Evolutionary conservation across 2,888 invertebrate genomes (phyloP).

Genomic region (Amblyjoppa fuscipennis): DNA sequence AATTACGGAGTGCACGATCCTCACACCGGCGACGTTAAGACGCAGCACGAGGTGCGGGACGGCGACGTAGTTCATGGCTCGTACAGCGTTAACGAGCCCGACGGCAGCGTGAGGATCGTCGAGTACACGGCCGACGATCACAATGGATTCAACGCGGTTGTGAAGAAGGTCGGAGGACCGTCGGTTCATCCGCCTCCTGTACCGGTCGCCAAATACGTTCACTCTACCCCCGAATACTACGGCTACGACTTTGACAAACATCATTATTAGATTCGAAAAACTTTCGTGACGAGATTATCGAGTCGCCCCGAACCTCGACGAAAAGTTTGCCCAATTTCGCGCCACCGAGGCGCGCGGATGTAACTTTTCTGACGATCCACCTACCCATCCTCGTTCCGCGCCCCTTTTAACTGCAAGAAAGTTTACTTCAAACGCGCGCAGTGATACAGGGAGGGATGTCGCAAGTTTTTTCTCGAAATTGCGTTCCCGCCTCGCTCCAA

Average conservation of each 20-base stretch:
- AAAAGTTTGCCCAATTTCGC: slow-evolving; percentile 17
- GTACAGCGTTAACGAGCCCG: slow-evolving; percentile 83
- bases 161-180: slow-evolving; percentile 82
- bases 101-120: slow-evolving; percentile 83
- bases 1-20: slow-evolving; percentile 84
- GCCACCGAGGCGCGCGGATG: background rate
- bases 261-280: slow-evolving; percentile 69
- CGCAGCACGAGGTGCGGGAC: slow-evolving; percentile 83
- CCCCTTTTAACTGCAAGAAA: background rate
- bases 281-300: slow-evolving; percentile 22
- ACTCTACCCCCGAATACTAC: slow-evolving; percentile 75
- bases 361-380: slow-evolving; percentile 7
- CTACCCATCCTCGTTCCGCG: background rate
- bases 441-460: background rate
- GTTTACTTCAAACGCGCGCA: background rate
- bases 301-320: slow-evolving; percentile 20
- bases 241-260: slow-evolving; percentile 79
- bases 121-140: slow-evolving; percentile 84
- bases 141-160: slow-evolving; percentile 83
- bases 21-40: slow-evolving; percentile 83
- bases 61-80: slow-evolving; percentile 84
- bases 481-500: slow-evolving; percentile 7
- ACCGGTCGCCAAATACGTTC: slow-evolving; percentile 78
- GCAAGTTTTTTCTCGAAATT: background rate
- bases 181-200: slow-evolving; percentile 80